Conservation (phyloP, 1,140 invertebrate species). For the Hycleus phaleratus region DNA sequence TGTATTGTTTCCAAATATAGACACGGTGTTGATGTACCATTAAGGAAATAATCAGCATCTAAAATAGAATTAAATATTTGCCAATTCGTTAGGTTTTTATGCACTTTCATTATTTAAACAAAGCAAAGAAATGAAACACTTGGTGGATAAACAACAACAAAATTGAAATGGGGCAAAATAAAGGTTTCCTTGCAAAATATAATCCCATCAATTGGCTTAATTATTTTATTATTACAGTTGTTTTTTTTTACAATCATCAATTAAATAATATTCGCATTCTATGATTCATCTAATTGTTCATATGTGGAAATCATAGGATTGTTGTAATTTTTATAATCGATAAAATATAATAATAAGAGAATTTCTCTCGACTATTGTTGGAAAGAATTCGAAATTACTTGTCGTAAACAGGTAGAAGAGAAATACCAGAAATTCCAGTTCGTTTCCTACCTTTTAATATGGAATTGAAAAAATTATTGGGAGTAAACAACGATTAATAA, state of each 20-base stretch:
- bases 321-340: background rate
- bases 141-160: background rate
- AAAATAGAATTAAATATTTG: slow-evolving; percentile 28
- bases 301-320: background rate
- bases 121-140: background rate
- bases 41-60: slow-evolving; percentile 45
- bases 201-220: too few species aligned
- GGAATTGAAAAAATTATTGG: slow-evolving; percentile 33
- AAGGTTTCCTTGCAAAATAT: background rate
- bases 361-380: background rate
- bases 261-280: too few species aligned
- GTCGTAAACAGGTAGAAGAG: background rate
- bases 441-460: slow-evolving; percentile 4
- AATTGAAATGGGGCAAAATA: background rate
- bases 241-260: background rate
- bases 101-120: background rate
- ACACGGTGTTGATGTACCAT: slow-evolving; percentile 38
- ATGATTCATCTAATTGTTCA: too few species aligned
- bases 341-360: background rate
- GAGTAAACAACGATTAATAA: slow-evolving; percentile 19
- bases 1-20: slow-evolving; percentile 65
- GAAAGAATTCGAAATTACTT: background rate
- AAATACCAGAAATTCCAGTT: background rate
- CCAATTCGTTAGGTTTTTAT: slow-evolving; percentile 3
- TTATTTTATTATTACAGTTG: background rate